These are phyloP conservation scores for Meleagris gallopavo DNA, from an alignment of 2,113 vertebrate genomes.

Conservation along the genomic window DNA sequence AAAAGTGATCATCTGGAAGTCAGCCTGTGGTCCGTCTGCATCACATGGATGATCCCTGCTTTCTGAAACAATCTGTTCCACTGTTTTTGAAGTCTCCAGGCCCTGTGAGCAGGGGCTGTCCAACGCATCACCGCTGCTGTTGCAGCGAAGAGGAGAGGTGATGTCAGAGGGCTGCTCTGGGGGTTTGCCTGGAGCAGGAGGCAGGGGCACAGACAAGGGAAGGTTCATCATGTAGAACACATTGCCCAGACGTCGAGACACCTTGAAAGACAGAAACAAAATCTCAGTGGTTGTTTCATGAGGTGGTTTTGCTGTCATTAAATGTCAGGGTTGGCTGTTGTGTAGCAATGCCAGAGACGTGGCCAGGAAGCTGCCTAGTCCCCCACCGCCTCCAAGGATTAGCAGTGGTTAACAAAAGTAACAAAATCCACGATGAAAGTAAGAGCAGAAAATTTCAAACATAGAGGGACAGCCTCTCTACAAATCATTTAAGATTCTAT, in stretches of 20 bases:
- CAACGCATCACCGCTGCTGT: constrained; percentile 80
- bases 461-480: background rate
- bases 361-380: background rate
- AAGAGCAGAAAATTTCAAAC: background rate
- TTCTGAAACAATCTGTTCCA: constrained; percentile 77
- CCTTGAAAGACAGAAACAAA: constrained; percentile 79
- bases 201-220: constrained; percentile 71
- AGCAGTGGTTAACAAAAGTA: background rate
- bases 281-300: constrained; percentile 1
- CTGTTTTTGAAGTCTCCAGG: constrained; percentile 77
- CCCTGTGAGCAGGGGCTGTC: constrained; percentile 83
- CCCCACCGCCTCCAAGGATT: background rate
- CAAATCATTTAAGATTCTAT: fast-evolving
- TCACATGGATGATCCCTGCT: constrained; percentile 78
- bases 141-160: constrained; percentile 83
- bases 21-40: constrained; percentile 60
- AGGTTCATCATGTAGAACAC: constrained; percentile 87
- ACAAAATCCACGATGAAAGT: background rate
- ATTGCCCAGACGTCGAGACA: constrained; percentile 86
- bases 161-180: constrained; percentile 80
- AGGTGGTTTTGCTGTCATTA: background rate
- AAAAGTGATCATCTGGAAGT: constrained; percentile 66
- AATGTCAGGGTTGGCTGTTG: background rate
- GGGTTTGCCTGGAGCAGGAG: constrained; percentile 78
- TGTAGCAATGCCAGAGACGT: background rate